Evolutionary conservation across 2,113 vertebrate genomes (phyloP).

Genomic region (Oxyura jamaicensis): DNA sequence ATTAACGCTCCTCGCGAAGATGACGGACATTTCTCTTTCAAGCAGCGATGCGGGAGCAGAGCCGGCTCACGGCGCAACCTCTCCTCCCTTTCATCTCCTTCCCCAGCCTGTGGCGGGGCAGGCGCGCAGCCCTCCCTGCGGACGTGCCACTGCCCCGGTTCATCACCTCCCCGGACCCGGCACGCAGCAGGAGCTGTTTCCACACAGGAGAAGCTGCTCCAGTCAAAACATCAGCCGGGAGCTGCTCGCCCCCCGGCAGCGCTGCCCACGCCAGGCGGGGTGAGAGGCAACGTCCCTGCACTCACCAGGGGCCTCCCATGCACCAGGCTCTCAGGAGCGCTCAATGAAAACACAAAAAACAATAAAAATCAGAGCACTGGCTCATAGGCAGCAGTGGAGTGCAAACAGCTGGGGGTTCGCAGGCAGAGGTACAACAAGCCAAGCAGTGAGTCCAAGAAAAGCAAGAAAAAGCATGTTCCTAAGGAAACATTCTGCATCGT

Average conservation of each 20-base stretch:
- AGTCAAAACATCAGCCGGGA: background rate
- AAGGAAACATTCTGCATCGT: conserved; percentile 7
- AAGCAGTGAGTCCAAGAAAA: background rate
- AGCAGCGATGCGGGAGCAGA: background rate
- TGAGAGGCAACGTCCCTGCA: accelerated
- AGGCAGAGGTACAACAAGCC: background rate
- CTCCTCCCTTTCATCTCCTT: background rate
- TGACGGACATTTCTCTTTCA: background rate
- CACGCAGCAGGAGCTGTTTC: background rate
- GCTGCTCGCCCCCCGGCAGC: background rate
- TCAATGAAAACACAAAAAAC: background rate
- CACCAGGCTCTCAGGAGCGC: background rate
- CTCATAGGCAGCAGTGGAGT: background rate
- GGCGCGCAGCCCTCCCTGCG: background rate
- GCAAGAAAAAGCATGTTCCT: conserved; percentile 10
- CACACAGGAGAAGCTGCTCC: accelerated
- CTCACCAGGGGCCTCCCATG: background rate
- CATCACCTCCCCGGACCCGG: background rate
- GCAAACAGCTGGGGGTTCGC: background rate
- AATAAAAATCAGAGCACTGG: accelerated
- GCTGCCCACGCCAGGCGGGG: background rate
- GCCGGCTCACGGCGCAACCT: background rate
- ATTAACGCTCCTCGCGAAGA: background rate
- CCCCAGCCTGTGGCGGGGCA: accelerated
- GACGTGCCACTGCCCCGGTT: accelerated